A percentile compares a stretch with the other conserved stretches of the same genome.
phyloP scores from a whole-genome alignment of 1,140 invertebrate genomes.

The Drosophila ohnishii region DNA sequence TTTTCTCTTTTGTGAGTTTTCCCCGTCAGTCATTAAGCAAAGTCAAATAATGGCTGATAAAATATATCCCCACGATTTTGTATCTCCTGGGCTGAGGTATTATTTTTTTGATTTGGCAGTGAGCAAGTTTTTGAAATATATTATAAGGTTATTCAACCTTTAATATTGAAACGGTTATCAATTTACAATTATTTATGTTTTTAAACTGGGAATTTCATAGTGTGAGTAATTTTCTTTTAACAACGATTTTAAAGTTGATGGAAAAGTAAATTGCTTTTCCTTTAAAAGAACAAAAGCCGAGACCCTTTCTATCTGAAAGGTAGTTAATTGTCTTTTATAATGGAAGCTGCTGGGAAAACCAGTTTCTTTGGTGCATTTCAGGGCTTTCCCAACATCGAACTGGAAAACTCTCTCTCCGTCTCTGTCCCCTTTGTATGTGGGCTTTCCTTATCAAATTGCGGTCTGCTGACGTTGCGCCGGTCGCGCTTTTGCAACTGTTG shows the following conservation, averaged over 20 bases:
- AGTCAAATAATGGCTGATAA: conserved; percentile 20
- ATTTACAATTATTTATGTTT: not conserved
- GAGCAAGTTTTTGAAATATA: not conserved
- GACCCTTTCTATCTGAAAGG: conserved; percentile 8
- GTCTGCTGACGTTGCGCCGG: conserved; percentile 49
- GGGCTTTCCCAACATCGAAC: conserved; percentile 9
- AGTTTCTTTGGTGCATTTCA: conserved; percentile 13
- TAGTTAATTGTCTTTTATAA: not conserved
- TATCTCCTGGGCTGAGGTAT: not conserved
- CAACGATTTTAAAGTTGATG: not conserved
- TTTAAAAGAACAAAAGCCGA: not conserved
- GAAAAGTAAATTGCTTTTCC: conserved; percentile 3
- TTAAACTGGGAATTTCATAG: no score
- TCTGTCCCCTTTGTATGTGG: conserved; percentile 5
- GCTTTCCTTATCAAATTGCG: conserved; percentile 39
- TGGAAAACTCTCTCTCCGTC: conserved; percentile 20
- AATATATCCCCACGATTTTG: not conserved
- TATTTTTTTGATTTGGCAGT: not conserved
- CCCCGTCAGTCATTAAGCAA: conserved; percentile 14
- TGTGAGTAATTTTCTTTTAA: no score
- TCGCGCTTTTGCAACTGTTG: conserved; percentile 52
- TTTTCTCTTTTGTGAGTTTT: conserved; percentile 2
- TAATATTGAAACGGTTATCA: no score
- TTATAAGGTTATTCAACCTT: not conserved
- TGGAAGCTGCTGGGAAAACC: conserved; percentile 4